phyloP scores from a whole-genome alignment of 2,888 invertebrate genomes.

The Drosophila robusta region DNA sequence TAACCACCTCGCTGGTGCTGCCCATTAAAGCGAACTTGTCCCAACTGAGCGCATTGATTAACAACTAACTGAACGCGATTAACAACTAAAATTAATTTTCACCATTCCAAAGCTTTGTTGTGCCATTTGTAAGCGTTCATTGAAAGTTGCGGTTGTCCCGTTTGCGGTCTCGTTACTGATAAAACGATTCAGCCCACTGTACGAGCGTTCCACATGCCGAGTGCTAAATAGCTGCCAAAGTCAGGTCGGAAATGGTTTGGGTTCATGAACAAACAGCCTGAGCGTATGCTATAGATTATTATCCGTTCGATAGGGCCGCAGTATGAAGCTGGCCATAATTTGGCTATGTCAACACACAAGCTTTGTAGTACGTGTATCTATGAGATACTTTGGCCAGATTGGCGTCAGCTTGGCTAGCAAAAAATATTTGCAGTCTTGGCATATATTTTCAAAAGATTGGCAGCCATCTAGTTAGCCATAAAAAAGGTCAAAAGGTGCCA shows the following conservation, averaged over 20 bases:
- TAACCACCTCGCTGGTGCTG: slow-evolving; percentile 33
- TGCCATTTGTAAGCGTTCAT: slow-evolving; percentile 48
- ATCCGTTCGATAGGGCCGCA: background rate
- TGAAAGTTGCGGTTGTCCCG: slow-evolving; percentile 46
- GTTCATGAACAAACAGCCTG: slow-evolving; percentile 37
- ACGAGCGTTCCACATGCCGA: slow-evolving; percentile 20
- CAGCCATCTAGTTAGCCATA: slow-evolving; percentile 1
- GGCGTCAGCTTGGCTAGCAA: slow-evolving; percentile 13
- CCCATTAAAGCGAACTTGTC: slow-evolving; percentile 38
- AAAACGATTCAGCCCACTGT: slow-evolving; percentile 63
- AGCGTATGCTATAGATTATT: slow-evolving; percentile 41
- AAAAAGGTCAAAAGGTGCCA: background rate
- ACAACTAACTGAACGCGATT: slow-evolving; percentile 27
- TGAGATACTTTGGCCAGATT: slow-evolving; percentile 7
- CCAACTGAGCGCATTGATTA: slow-evolving; percentile 18
- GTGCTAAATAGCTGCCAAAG: slow-evolving; percentile 11
- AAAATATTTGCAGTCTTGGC: background rate
- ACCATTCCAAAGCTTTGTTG: slow-evolving; percentile 29
- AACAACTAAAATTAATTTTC: slow-evolving; percentile 18
- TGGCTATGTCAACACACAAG: background rate
- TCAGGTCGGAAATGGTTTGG: slow-evolving; percentile 14
- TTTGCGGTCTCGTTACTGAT: slow-evolving; percentile 60
- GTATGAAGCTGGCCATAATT: background rate
- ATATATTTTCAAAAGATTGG: background rate
- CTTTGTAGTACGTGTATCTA: background rate